Conservation (phyloP, 2,888 invertebrate species). For the Actias luna region DNA sequence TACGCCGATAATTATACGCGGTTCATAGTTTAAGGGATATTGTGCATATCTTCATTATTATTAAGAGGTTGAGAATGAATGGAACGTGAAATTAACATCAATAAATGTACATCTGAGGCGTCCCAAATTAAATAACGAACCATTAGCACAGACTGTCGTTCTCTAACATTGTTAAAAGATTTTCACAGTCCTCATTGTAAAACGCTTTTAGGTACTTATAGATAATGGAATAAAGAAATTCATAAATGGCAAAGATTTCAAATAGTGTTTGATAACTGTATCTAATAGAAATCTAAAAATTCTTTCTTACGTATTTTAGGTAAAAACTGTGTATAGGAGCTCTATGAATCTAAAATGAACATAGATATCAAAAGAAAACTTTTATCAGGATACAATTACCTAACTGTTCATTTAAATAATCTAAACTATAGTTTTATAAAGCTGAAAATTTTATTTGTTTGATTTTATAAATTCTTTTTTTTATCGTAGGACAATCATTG, state of each 20-base stretch:
- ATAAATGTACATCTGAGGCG: constrained; percentile 65
- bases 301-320: background rate
- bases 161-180: constrained; percentile 55
- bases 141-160: constrained; percentile 54
- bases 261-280: background rate
- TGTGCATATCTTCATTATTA: constrained; percentile 46
- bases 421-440: too few species aligned
- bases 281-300: background rate
- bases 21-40: constrained; percentile 22
- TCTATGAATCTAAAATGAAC: background rate
- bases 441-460: too few species aligned
- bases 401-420: background rate
- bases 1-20: constrained; percentile 32
- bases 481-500: too few species aligned
- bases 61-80: constrained; percentile 51
- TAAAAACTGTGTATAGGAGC: background rate
- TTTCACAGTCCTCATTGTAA: constrained; percentile 54
- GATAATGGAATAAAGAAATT: constrained; percentile 40
- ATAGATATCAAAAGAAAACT: background rate
- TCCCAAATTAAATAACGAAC: constrained; percentile 62
- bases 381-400: background rate
- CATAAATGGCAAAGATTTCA: background rate
- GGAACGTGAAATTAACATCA: constrained; percentile 69
- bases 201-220: constrained; percentile 48
- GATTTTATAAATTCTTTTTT: too few species aligned